These are phyloP conservation scores for Tinea pellionella DNA, from an alignment of 2,888 invertebrate genomes.

Conservation along the genomic window DNA sequence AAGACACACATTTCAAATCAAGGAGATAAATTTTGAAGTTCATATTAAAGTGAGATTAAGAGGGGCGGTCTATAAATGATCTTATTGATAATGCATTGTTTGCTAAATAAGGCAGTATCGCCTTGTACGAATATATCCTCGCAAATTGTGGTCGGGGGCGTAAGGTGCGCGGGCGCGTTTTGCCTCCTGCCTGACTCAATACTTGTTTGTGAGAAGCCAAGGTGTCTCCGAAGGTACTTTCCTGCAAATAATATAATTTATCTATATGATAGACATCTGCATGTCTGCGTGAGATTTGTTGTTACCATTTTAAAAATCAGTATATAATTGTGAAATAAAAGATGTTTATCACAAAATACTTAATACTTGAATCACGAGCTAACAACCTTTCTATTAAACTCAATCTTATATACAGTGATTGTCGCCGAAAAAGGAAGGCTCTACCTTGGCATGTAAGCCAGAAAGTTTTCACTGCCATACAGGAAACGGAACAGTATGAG, in stretches of 20 bases:
- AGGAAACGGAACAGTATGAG: slow-evolving; percentile 12
- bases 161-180: slow-evolving; percentile 17
- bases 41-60: not conserved
- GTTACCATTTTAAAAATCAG: too few species aligned
- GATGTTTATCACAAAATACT: too few species aligned
- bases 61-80: not conserved
- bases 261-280: too few species aligned
- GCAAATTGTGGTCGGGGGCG: slow-evolving; percentile 16
- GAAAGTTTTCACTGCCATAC: slow-evolving; percentile 12
- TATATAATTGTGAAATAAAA: too few species aligned
- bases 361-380: not conserved
- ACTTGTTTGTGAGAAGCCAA: slow-evolving; percentile 12
- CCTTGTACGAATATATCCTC: slow-evolving; percentile 5
- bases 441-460: not conserved
- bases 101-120: slow-evolving; percentile 16
- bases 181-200: slow-evolving; percentile 16
- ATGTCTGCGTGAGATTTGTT: too few species aligned
- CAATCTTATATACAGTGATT: not conserved
- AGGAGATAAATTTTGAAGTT: not conserved
- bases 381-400: not conserved
- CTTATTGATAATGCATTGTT: slow-evolving; percentile 17
- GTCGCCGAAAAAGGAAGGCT: slow-evolving; percentile 1
- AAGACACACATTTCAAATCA: too few species aligned
- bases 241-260: not conserved
- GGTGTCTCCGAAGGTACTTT: slow-evolving; percentile 12